phyloP scores from a whole-genome alignment of 2,888 invertebrate species.

The Celastrina argiolus region DNA sequence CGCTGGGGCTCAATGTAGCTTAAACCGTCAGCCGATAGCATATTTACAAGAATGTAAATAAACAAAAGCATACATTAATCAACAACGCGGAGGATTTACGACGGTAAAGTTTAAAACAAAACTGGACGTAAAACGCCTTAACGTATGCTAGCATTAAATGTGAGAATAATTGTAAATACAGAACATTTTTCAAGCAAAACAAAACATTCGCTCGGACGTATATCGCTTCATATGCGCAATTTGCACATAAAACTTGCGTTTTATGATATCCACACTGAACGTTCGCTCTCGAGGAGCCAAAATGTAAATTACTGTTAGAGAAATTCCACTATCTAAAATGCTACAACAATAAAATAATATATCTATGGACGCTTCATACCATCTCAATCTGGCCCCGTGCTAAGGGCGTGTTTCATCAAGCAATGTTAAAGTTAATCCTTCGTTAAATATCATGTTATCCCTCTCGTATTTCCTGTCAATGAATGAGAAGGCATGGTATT shows the following conservation, averaged over 20 bases:
- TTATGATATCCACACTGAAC: slow-evolving; percentile 35
- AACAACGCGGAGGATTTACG: slow-evolving; percentile 2
- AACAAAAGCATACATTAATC: slow-evolving; percentile 16
- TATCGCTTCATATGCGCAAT: slow-evolving; percentile 36
- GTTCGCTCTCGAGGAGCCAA: slow-evolving; percentile 21
- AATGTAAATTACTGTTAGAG: neutral
- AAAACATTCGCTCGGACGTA: slow-evolving; percentile 42
- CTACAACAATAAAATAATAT: neutral
- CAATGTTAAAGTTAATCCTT: too few relatives aligned
- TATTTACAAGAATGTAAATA: neutral
- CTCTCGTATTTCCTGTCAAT: too few relatives aligned
- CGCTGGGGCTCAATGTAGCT: neutral
- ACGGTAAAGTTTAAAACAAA: slow-evolving; percentile 23
- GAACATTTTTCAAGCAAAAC: slow-evolving; percentile 37
- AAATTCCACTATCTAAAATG: slow-evolving; percentile 16
- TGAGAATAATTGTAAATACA: slow-evolving; percentile 37
- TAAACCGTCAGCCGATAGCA: neutral
- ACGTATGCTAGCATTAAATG: slow-evolving; percentile 33
- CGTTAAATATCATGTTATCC: too few relatives aligned
- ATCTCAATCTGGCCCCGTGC: too few relatives aligned
- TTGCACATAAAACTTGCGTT: slow-evolving; percentile 44
- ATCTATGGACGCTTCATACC: too few relatives aligned
- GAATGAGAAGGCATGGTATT: too few relatives aligned
- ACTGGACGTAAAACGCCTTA: slow-evolving; percentile 26
- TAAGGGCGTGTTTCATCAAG: too few relatives aligned